phyloP scores from a whole-genome alignment of 53 echinoderm and acorn worm genomes.

The Echinometra lucunter region DNA sequence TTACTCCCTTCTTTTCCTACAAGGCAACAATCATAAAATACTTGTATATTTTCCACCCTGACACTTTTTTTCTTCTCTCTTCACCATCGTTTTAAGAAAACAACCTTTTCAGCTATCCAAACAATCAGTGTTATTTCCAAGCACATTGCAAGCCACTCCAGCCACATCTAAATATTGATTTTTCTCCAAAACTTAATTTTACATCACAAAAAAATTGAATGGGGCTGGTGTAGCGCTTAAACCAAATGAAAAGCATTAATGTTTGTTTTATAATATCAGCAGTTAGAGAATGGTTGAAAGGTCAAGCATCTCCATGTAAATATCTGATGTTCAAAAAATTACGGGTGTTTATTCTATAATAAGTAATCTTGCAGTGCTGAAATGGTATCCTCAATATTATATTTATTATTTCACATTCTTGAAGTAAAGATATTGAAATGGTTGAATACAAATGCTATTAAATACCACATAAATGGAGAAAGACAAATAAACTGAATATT shows the following conservation, averaged over 20 bases:
- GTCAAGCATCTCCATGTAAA: not conserved
- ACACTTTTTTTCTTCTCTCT: not conserved
- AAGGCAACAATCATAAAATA: not conserved
- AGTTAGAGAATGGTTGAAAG: not conserved
- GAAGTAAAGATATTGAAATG: no score
- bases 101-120: conserved; percentile 51
- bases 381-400: not conserved
- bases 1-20: not conserved
- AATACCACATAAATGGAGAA: no score
- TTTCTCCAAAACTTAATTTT: conserved; percentile 17
- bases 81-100: not conserved
- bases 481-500: no score
- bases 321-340: conserved; percentile 7
- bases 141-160: not conserved
- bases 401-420: no score
- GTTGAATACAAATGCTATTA: no score
- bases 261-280: conserved; percentile 20
- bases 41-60: not conserved
- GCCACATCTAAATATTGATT: conserved; percentile 60
- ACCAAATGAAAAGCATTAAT: conserved; percentile 51
- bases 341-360: not conserved
- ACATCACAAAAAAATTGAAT: conserved; percentile 41
- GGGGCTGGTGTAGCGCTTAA: conserved; percentile 5
- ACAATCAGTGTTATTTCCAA: not conserved
- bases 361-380: not conserved